Percentiles rank a stretch among this genome's conserved stretches.
These are phyloP conservation scores for Rousettus madagascariensis DNA, from an alignment of 2,797 vertebrate species.

Conservation along the genomic window DNA sequence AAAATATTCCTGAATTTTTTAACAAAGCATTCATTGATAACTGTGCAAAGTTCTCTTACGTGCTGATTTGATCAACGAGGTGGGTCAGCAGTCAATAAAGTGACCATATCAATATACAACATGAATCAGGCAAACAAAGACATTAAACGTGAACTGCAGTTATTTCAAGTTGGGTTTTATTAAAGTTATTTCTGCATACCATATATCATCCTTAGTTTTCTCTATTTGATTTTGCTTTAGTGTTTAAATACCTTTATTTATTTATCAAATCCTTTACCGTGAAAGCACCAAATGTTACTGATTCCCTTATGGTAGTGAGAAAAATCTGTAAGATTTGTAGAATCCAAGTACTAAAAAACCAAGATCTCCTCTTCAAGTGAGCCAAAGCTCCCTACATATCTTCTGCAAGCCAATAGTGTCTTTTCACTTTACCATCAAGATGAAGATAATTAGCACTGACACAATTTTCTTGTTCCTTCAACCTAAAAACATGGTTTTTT, in stretches of 20 bases:
- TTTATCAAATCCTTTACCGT: constrained; percentile 15
- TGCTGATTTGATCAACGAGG: not conserved
- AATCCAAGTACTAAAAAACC: not conserved
- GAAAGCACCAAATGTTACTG: constrained; percentile 9
- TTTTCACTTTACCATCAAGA: constrained; percentile 22
- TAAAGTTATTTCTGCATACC: constrained; percentile 46
- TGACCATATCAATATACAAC: not conserved
- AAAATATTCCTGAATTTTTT: not conserved
- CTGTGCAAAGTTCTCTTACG: not conserved
- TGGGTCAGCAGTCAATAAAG: not conserved
- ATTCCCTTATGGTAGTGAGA: constrained; percentile 6
- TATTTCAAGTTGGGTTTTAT: constrained; percentile 63
- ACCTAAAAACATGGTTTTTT: constrained; percentile 11
- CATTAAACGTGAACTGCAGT: not conserved
- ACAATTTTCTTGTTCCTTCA: constrained; percentile 23
- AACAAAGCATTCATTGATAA: not conserved
- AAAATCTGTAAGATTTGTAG: not conserved
- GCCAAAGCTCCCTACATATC: not conserved
- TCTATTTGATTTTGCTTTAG: constrained; percentile 30
- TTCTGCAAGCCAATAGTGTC: not conserved
- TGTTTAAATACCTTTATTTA: constrained; percentile 11
- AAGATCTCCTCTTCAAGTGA: not conserved
- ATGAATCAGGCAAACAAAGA: not conserved
- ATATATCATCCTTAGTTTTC: constrained; percentile 9
- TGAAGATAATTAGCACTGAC: not conserved